Evolutionary conservation across 2,113 vertebrate genomes (phyloP), one percentile per base, ranked within the genome.

Genomic region (Rutilus rutilus): DNA sequence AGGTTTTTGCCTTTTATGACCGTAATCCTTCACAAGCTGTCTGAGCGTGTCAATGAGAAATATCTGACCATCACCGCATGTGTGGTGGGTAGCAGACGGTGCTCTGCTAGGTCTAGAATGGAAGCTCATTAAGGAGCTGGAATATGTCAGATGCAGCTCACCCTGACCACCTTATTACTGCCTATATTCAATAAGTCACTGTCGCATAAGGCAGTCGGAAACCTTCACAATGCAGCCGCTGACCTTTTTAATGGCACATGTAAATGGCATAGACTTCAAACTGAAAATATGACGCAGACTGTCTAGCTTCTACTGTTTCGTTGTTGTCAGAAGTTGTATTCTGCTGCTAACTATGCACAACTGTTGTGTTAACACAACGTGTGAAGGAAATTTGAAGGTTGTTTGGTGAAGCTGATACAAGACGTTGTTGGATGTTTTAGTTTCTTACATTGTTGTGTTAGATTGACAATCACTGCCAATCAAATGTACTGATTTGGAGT

Each of bases 201-300:
- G 42, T 86, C 79, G 60, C 78, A 65, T 52, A 69, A 30, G 8
- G 67, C 85, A 81, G 62, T 80, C 78, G 47, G 67, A 65, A 69
- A 73, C 64, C 67, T 74, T 47, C 36, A 67, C 64, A 71, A 71
- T 47, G 62, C 54, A 59, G 54, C 17, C 19, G 23, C 15, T 86
- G 85, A 86, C 85, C 85, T 86, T 75, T 82, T 64, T 83, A 74
- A 82, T 86, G 77, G 74, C 79, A 69, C 62, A 77, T 83, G 85
- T 82, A 86, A 86, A 86, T 86, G 85, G 47, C 45, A 65, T 33
- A 15, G 57, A 25, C 79, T 77, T 82, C 69, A 82, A 36, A 54
- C 15, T 64, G 79, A 45, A 75, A 77, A 73, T 54, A 75, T 83
- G 71, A 30, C 3, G 10, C 21, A n/a, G 78, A n/a, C 30, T 50